Base-by-base conservation (phyloP, 1,140 invertebrate species). In the Drosophila bipectinata region DNA sequence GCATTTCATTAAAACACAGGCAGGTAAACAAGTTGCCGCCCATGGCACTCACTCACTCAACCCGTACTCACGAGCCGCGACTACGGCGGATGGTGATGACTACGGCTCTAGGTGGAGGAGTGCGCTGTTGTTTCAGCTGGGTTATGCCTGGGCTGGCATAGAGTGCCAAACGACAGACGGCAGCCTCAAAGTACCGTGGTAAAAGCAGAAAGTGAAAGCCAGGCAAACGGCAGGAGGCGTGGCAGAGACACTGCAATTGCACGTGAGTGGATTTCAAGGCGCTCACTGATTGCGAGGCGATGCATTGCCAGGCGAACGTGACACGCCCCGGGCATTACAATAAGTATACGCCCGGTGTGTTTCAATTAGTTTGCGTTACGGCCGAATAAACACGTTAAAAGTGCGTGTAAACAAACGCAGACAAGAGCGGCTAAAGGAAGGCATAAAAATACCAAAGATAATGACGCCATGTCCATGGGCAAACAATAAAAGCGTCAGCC, bases 1-100 rank as follows among this genome's bases (percentile, higher is more conserved):
- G 76, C 67, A 87, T 88, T 87, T 89, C 83, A 88, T 83, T 88
- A 87, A 88, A 83, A 87, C 75, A 88, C 64, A 79, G 72, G 66
- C 67, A 76, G 69, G 75, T 78, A 85, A 78, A 78, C 77, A 87
- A 68, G 74, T 58, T 60, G 59, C 59, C 62, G 57, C 66, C 61
- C 37, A 77, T 58, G 60, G 61, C 64, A 60, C 77, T 71, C 71
- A 73, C 55, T 77, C 66, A 66, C 45, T 62, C 26, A 51, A 48
- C 52, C 48, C 63, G 58, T 41, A 37, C 52, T 14, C 14, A 18
- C 9, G n/a, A 54, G 30, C 26, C 14, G 54, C 72, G 53, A 30
- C 53, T 66, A 66, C 52, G 55, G 28, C 71, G 71, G 49, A 76
- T 74, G 64, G 49, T 34, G 45, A 15, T 21, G 64, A 60, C 49